Base-by-base conservation (phyloP, 64 coral and sea anemone species). In the Montipora sp. region DNA sequence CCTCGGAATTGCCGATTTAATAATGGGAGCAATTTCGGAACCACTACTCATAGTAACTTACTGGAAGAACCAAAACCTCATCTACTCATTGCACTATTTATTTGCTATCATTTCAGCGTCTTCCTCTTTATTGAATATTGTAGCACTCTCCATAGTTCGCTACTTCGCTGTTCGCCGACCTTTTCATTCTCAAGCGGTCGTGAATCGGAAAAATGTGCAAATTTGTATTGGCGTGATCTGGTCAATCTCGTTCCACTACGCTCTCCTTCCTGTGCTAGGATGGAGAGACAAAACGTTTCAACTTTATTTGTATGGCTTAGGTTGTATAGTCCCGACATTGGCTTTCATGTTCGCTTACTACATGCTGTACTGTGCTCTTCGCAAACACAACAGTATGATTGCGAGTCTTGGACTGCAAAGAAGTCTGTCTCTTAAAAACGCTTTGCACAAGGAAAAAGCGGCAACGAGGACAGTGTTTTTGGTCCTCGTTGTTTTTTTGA, bases 281-380 rank as follows among this genome's bases (percentile, higher is more conserved):
- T 88, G 91, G 91, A 63, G 59, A 18, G 67, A 84, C 16, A 48
- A 60, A 53, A 79, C 83, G 0, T 93, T 87, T 36, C 91, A 93
- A 57, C 75, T 93, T 71, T 93, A 93, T 74, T 82, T 93, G 7
- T 93, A 93, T 36, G 83, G 60, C 5, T 24, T 93, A 47, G 91
- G 74, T 11, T 87, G 83, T 12, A 11, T 23, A 0, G 79, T 93
- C 9, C 91, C 91, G 21, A 78, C 73, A 23, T 5, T 87, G n/a
- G 46, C 87, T 5, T 87, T 87, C 15, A 79, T 77, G 8, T 13
- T 70, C 55, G 73, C 91, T 21, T 93, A 93, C 63, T 79, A 4
- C 20, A 59, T 83, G 59, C 36, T 93, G 8, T 80, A 83, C 19
- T 24, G 75, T 53, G 59, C 82, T 6, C 75, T 93, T 11, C 91